Conservation (phyloP, 2,113 vertebrate species). For the Regulus satrapa region DNA sequence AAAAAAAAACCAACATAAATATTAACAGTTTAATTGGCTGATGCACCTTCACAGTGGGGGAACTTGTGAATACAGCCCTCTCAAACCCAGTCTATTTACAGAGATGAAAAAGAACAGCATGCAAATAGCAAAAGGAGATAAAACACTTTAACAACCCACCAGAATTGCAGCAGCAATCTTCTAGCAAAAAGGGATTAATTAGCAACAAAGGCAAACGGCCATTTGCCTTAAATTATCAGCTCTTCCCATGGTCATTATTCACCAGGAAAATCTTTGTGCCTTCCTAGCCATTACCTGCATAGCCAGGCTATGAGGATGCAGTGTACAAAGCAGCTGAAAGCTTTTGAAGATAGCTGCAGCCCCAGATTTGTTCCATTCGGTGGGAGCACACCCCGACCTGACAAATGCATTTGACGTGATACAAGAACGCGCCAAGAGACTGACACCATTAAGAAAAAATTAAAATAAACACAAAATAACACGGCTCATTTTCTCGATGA, state of each 20-base stretch:
- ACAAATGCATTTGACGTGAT: conserved; percentile 21
- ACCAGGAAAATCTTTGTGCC: background rate
- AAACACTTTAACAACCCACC: background rate
- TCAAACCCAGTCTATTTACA: conserved; percentile 7
- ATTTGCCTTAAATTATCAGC: conserved; percentile 32
- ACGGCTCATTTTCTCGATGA: conserved; percentile 17
- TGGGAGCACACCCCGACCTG: conserved; percentile 2
- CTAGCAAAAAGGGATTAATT: conserved; percentile 28
- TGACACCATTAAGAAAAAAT: background rate
- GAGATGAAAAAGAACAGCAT: conserved; percentile 24
- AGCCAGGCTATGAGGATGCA: background rate
- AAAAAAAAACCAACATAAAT: background rate
- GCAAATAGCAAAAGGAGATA: conserved; percentile 5
- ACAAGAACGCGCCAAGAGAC: background rate
- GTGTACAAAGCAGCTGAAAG: conserved; percentile 1
- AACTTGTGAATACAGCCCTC: background rate
- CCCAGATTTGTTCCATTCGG: conserved; percentile 36
- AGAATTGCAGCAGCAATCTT: background rate
- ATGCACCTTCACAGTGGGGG: background rate
- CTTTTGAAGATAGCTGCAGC: background rate
- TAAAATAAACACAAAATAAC: conserved; percentile 28
- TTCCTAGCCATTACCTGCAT: conserved; percentile 10
- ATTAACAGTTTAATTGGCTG: conserved; percentile 25
- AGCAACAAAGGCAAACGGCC: background rate
- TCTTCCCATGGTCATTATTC: background rate